Evolutionary conservation across 1,140 invertebrate genomes (phyloP), one percentile per base, ranked within the genome.

Genomic region (Eumeta japonica): DNA sequence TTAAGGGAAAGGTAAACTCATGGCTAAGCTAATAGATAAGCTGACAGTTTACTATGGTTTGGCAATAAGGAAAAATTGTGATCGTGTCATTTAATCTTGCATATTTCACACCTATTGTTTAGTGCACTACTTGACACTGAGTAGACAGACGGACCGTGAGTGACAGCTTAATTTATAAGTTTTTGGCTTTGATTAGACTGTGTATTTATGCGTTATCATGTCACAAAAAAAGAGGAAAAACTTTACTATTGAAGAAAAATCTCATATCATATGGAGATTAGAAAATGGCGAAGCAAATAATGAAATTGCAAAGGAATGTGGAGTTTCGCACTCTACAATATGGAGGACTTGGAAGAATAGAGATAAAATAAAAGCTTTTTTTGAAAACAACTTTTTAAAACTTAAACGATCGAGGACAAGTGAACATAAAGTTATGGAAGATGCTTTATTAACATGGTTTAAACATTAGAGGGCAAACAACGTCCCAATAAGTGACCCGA

Each of bases 321-420:
- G 48, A 32, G 47, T 50, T 12, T 27, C 11, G 45, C 43, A 51
- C 44, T 50, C 40, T 18, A 51, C 45, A 41, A 54, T 50, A 29
- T 53, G 44, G 35, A 50, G 30, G 35, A 50, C 46, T 37, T 43
- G 37, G 18, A 44, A 52, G 47, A 47, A 52, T 38, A 52, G 45
- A 35, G 37, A 45, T 32, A 31, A 16, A 7, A 48, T 42, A 39
- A 49, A 52, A 43, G 15, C 43, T 43, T 43, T 35, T 13, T 47
- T 49, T 39, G 48, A 57, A 46, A 39, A 38, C 41, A 57, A 57
- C 46, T 47, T 56, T 57, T 49, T 49, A 39, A 54, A 52, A 54
- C 46, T 37, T 19, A 58, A 55, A 44, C 45, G 47, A 46, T 46
- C 45, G 47, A 46, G 46, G 45, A 54, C 48, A 57, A 52, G 39